phyloP scores from a whole-genome alignment of 2,888 invertebrate species.

The Caenorhabditis sp. region DNA sequence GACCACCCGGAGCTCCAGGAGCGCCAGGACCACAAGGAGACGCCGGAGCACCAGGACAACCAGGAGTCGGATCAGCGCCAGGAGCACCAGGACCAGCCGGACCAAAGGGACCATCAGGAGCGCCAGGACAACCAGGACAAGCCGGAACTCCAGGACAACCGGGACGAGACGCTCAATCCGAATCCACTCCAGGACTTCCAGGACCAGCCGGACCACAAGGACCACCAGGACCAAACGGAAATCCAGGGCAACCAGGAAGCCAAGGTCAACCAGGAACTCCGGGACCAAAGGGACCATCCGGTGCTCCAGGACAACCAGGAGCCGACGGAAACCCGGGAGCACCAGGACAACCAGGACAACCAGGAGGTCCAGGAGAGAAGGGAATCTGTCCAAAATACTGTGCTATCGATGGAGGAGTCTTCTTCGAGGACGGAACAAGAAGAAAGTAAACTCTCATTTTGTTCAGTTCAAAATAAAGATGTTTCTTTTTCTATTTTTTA shows the following conservation, averaged over 20 bases:
- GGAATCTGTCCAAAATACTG: slow-evolving; percentile 69
- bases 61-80: slow-evolving; percentile 45
- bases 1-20: slow-evolving; percentile 56
- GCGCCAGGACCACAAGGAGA: slow-evolving; percentile 50
- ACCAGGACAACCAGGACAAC: slow-evolving; percentile 52
- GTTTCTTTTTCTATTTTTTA: not conserved
- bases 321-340: too few species aligned
- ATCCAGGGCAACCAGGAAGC: slow-evolving; percentile 38
- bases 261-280: slow-evolving; percentile 42
- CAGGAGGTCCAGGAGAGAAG: slow-evolving; percentile 55
- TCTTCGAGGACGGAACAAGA: slow-evolving; percentile 67
- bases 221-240: slow-evolving; percentile 49
- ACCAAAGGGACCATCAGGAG: slow-evolving; percentile 44
- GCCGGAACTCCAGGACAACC: slow-evolving; percentile 55
- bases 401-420: slow-evolving; percentile 67
- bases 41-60: slow-evolving; percentile 53
- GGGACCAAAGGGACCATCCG: slow-evolving; percentile 51
- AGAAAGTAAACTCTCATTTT: slow-evolving; percentile 22
- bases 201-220: slow-evolving; percentile 46
- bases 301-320: slow-evolving; percentile 48
- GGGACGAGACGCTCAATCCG: slow-evolving; percentile 41
- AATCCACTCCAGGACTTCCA: slow-evolving; percentile 51
- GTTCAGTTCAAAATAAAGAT: slow-evolving; percentile 3
- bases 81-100: slow-evolving; percentile 50
- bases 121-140: slow-evolving; percentile 44